phyloP scores from a whole-genome alignment of 2,113 vertebrate species.

The Pithys albifrons region DNA sequence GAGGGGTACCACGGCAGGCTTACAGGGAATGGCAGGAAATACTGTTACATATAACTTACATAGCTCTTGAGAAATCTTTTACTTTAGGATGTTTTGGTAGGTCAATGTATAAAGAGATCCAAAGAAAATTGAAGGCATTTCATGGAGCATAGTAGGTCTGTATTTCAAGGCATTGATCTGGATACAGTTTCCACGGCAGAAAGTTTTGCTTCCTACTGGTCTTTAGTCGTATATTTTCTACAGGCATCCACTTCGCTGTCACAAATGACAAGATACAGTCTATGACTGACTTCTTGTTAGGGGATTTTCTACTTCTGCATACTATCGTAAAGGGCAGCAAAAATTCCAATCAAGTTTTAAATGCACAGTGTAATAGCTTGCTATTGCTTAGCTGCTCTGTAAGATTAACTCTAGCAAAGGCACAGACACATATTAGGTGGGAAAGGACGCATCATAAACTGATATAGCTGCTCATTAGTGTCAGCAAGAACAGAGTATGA shows the following conservation, averaged over 20 bases:
- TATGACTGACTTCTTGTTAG: background rate
- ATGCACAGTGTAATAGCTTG: background rate
- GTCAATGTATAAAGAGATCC: background rate
- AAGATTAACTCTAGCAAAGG: background rate
- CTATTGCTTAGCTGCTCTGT: background rate
- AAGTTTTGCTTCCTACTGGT: background rate
- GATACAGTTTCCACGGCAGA: background rate
- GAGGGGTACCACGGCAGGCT: background rate
- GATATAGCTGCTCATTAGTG: background rate
- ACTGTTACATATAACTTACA: background rate
- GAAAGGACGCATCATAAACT: background rate
- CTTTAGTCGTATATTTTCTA: background rate
- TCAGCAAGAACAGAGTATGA: background rate
- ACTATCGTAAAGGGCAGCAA: fast-evolving
- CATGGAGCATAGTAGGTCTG: background rate
- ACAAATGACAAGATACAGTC: background rate
- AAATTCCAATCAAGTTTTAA: background rate
- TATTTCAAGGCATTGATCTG: background rate
- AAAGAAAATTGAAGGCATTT: background rate
- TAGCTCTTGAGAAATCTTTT: background rate
- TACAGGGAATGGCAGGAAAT: background rate
- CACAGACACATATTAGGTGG: background rate
- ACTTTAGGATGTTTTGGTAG: background rate
- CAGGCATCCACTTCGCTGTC: background rate
- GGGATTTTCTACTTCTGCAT: background rate